Conservation (phyloP, 1,140 invertebrate genomes). For the Drosophila albomicans region DNA sequence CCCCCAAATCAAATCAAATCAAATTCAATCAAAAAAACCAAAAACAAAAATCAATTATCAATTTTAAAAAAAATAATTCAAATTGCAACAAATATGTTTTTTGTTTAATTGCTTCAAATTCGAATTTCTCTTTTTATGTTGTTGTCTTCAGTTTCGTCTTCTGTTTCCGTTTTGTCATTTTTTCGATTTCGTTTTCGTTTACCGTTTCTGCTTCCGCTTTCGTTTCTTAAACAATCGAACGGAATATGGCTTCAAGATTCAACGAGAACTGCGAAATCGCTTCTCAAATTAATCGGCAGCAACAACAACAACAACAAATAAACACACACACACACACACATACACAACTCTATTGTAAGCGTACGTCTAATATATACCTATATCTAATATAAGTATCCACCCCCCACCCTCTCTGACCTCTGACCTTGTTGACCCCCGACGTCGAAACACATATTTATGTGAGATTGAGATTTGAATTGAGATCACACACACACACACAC, state of each 20-base stretch:
- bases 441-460: neutral
- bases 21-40: neutral
- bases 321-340: neutral
- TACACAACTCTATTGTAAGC: neutral
- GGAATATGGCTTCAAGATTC: constrained; percentile 30
- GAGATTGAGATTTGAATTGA: neutral
- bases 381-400: neutral
- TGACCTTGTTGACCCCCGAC: too few relatives aligned
- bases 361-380: neutral
- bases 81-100: constrained; percentile 59
- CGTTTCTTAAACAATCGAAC: constrained; percentile 12
- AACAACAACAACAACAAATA: neutral
- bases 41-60: constrained; percentile 31
- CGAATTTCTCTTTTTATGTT: neutral
- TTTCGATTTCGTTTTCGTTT: neutral
- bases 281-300: constrained; percentile 3
- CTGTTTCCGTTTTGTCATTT: neutral
- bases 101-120: constrained; percentile 41
- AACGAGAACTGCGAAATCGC: neutral
- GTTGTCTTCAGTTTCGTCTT: neutral
- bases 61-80: constrained; percentile 30
- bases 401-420: neutral
- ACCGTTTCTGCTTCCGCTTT: constrained; percentile 1
- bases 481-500: neutral
- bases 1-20: constrained; percentile 25